Conservation (phyloP, 2,888 invertebrate species). For the Anthophora plumipes region DNA sequence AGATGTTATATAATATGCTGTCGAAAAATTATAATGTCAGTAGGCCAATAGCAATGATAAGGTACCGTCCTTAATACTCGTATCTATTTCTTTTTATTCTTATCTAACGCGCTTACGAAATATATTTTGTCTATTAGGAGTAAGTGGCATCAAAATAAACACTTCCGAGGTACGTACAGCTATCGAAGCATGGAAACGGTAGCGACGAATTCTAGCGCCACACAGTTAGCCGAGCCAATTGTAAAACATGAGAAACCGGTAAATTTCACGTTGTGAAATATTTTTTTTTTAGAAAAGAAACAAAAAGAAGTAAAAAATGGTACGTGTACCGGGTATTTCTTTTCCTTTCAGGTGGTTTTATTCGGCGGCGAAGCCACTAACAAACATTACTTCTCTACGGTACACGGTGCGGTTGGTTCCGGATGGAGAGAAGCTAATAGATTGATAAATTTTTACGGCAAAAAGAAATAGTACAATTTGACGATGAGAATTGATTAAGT, state of each 20-base stretch:
- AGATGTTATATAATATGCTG: constrained; percentile 86
- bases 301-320: neutral
- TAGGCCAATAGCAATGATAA: constrained; percentile 85
- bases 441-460: constrained; percentile 77
- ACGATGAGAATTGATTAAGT: constrained; percentile 8
- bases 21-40: constrained; percentile 85
- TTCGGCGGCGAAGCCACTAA: constrained; percentile 90
- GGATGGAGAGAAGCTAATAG: constrained; percentile 90
- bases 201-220: constrained; percentile 84
- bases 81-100: neutral
- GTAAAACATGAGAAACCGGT: constrained; percentile 80
- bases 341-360: constrained; percentile 85
- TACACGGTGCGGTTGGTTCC: constrained; percentile 89
- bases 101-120: neutral
- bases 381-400: constrained; percentile 86
- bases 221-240: constrained; percentile 86
- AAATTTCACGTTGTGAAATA: constrained; percentile 22
- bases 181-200: constrained; percentile 86
- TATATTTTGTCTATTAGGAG: constrained; percentile 85
- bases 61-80: constrained; percentile 80
- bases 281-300: too few relatives aligned
- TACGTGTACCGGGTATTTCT: neutral
- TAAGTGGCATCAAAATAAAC: constrained; percentile 89
- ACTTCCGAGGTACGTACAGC: constrained; percentile 90
- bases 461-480: neutral